These are phyloP conservation scores for Parazoanthus darwini DNA, from an alignment of 92 coral and sea anemone genomes.

Conservation along the genomic window DNA sequence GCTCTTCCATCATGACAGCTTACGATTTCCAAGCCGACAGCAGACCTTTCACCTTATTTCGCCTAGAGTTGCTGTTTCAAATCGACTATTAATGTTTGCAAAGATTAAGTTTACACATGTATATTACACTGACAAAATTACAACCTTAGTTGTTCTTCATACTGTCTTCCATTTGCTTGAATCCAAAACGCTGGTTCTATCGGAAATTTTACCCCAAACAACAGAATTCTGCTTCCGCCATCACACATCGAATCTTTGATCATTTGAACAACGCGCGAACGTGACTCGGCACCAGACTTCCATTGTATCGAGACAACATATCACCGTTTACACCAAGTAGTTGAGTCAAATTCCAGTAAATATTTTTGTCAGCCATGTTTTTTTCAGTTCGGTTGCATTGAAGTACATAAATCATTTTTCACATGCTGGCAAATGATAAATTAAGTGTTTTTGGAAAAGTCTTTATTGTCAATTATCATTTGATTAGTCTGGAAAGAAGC, in stretches of 20 bases:
- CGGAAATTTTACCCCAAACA: not conserved
- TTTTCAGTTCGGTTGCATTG: too few species aligned
- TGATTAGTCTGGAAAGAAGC: not conserved
- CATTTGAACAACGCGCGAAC: conserved; percentile 40
- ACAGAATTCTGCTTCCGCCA: not conserved
- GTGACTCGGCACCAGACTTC: conserved; percentile 33
- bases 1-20: conserved; percentile 9
- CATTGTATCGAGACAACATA: not conserved
- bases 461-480: not conserved
- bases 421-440: too few species aligned
- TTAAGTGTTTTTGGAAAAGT: not conserved
- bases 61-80: not conserved
- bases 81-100: not conserved
- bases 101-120: not conserved
- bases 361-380: not conserved
- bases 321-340: conserved; percentile 11
- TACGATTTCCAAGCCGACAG: not conserved
- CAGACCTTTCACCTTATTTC: too few species aligned
- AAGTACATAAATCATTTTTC: too few species aligned
- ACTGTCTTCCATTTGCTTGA: not conserved
- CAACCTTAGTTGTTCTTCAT: not conserved
- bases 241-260: conserved; percentile 13
- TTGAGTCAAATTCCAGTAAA: not conserved
- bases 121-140: not conserved
- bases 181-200: too few species aligned